Base-by-base conservation (phyloP, 1,140 invertebrate species). In the Pogonomyrmex californicus region DNA sequence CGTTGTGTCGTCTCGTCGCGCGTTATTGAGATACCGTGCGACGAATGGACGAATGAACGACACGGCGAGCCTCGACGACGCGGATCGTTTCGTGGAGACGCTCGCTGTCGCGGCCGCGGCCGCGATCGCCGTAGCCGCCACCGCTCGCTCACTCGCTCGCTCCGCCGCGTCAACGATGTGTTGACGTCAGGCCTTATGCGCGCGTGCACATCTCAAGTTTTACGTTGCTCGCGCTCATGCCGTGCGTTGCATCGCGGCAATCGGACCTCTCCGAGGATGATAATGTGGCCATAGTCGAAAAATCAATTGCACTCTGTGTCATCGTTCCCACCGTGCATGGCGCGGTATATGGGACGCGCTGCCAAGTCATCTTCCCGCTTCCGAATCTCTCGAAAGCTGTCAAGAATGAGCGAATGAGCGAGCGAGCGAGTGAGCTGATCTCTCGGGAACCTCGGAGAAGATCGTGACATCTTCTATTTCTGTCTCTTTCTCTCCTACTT, bases 151-250 rank as follows among this genome's bases (percentile, higher is more conserved):
- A 49, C 49, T 33, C 71, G 56, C 12, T 51, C 62, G 38, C 65
- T 51, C 23, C 62, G 41, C 60, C 38, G 73, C 56, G 38, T 76
- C 54, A 62, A 76, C 70, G 49, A 71, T 17, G 56, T 9, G 58
- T 76, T 76, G 68, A 83, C 79, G 79, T 75, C 41, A 73, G 62
- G 54, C 41, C 44, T 23, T 66, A 65, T 54, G 68, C 41, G 78
- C 36, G 38, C 54, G 54, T 60, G 54, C 36, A 58, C 54, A 2
- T 36, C n/a, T 10, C 56, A 38, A 4, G 30, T 62, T 73, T 62
- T 49, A 14, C 79, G n/a, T 75, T 14, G 68, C 12, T 62, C 68
- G 41, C 38, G 5, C 3, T 7, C 14, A 30, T 12, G 44, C 1
- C 41, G 17, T 36, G 51, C 38, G 44, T 82, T 36, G 51, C 38